These are phyloP conservation scores for Sarcophaga bullata DNA, from an alignment of 1,140 invertebrate species.

Conservation along the genomic window DNA sequence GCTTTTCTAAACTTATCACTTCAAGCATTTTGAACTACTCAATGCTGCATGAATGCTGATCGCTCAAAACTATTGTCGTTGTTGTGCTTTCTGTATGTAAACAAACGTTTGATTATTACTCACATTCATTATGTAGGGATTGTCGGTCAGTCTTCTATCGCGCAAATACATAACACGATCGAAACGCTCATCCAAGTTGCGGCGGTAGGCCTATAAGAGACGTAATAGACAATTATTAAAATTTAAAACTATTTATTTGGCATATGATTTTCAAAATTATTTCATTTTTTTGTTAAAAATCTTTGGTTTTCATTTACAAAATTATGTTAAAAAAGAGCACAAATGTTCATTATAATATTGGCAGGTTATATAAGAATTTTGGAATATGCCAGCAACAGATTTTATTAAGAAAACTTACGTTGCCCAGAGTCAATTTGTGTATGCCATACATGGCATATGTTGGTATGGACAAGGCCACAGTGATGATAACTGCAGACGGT, in stretches of 20 bases:
- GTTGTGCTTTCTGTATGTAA: neutral
- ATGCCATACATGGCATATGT: conserved; percentile 70
- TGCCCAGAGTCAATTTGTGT: conserved; percentile 70
- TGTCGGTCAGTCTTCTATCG: conserved; percentile 67
- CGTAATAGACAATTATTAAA: conserved; percentile 21
- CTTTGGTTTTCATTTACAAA: neutral
- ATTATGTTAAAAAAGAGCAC: conserved; percentile 43
- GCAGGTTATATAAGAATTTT: conserved; percentile 61
- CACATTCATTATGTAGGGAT: conserved; percentile 69
- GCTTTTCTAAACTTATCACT: too few relatives aligned
- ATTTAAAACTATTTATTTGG: neutral
- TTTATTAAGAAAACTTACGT: conserved; percentile 66
- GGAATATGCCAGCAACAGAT: conserved; percentile 44
- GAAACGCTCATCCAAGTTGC: conserved; percentile 67
- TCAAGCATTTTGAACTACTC: too few relatives aligned
- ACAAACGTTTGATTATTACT: conserved; percentile 52
- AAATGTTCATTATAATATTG: conserved; percentile 43
- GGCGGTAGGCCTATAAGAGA: conserved; percentile 66
- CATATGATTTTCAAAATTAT: neutral
- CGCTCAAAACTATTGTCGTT: too few relatives aligned
- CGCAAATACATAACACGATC: conserved; percentile 68
- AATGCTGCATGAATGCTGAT: too few relatives aligned
- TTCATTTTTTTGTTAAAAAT: neutral
- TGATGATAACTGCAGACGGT: conserved; percentile 70
- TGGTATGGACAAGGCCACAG: conserved; percentile 68